These are phyloP conservation scores for Meriones unguiculatus DNA, from an alignment of 2,113 vertebrate species.

Conservation along the genomic window DNA sequence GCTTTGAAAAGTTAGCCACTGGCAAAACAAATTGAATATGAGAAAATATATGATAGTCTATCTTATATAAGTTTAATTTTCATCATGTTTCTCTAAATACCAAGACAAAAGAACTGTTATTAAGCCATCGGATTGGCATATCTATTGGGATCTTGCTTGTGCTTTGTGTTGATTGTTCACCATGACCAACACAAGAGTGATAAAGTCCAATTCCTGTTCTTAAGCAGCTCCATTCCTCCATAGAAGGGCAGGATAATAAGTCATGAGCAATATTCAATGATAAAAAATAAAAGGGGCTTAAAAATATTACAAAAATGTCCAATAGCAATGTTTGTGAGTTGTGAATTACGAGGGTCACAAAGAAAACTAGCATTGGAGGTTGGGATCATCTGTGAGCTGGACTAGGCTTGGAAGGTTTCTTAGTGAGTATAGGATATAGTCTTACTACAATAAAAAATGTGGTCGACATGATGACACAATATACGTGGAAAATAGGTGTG, in stretches of 20 bases:
- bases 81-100: neutral
- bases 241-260: neutral
- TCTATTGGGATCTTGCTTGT: neutral
- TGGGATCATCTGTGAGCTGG: accelerated
- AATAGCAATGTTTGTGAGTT: accelerated
- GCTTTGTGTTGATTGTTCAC: neutral
- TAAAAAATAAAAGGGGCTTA: neutral
- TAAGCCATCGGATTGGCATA: neutral
- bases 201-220: neutral
- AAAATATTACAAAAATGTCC: neutral
- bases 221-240: neutral
- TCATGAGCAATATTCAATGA: neutral
- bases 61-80: neutral
- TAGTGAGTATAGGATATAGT: neutral
- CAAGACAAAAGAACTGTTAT: neutral
- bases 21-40: neutral
- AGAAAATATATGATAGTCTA: neutral
- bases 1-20: neutral
- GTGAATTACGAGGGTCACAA: neutral
- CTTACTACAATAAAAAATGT: neutral
- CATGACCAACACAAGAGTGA: neutral
- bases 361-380: neutral
- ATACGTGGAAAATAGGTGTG: neutral
- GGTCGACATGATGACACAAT: too few species aligned
- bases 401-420: neutral